Evolutionary conservation across 1,140 invertebrate genomes (phyloP), one percentile per base, ranked within the genome.

Genomic region (Dreissena polymorpha): DNA sequence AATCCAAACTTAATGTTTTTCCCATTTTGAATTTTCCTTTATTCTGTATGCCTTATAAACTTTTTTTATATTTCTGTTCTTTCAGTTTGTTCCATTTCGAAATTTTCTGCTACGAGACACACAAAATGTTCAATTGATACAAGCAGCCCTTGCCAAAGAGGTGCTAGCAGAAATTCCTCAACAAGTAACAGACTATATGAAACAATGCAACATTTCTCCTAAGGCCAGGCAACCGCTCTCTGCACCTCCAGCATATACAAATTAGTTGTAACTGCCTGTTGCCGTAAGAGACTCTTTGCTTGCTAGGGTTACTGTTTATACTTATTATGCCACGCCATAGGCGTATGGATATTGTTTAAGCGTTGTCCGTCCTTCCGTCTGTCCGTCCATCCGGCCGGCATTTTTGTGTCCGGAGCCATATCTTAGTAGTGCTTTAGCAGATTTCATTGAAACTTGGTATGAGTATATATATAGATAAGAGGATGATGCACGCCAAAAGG

Each of bases 91-190:
- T 50, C 94, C 94, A 53, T 94, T 94, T 84, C 91, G 91, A 39
- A 91, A 94, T 69, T 95, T 94, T 86, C 67, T 89, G 70, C 27
- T 55, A 29, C 76, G 82, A 63, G 90, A 89, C 72, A 86, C 89
- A 53, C 53, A 79, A 23, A 87, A 88, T 83, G 72, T 87, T 51
- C 75, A 87, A 16, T 76, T 89, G n/a, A 88, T 85, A 57, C 87
- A 91, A 82, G 91, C 91, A 18, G 87, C 90, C 65, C 89, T 95
- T 81, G 95, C 95, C 7, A 94, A 94, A 87, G 95, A 95, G 88
- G 95, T 95, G 0, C 86, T 95, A 25, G 94, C 94, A 5, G 95
- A 95, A 91, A 93, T 95, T 51, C 95, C 95, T 0, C 92, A 93
- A 21, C 95, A 95, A 87, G 92, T 95, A 49, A 87, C 94, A 13